These are phyloP conservation scores for Andricus grossulariae DNA, from an alignment of 1,140 invertebrate genomes.

Conservation along the genomic window DNA sequence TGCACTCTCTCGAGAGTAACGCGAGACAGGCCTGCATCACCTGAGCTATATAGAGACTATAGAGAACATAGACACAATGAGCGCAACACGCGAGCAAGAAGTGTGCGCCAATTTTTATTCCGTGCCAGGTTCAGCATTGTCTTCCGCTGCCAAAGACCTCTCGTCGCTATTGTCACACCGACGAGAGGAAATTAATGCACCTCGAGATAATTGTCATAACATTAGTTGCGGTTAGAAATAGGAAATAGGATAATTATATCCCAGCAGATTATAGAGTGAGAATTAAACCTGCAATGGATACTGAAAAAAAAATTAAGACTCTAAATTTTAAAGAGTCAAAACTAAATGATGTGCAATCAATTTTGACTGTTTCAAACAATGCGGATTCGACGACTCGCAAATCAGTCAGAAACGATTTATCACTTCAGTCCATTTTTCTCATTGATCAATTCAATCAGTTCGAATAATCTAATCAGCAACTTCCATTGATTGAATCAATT, in stretches of 20 bases:
- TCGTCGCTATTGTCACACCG: slow-evolving; percentile 18
- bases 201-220: neutral
- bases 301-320: too few relatives aligned
- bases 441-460: too few relatives aligned
- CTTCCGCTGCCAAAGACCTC: slow-evolving; percentile 3
- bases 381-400: too few relatives aligned
- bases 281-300: too few relatives aligned
- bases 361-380: too few relatives aligned
- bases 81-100: slow-evolving; percentile 22
- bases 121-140: slow-evolving; percentile 20
- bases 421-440: too few relatives aligned
- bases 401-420: too few relatives aligned
- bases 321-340: too few relatives aligned
- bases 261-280: too few relatives aligned
- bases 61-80: slow-evolving; percentile 6
- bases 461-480: too few relatives aligned
- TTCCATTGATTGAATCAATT: too few relatives aligned
- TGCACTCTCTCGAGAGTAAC: slow-evolving; percentile 40
- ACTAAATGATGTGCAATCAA: too few relatives aligned
- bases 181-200: neutral
- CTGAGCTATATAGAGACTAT: slow-evolving; percentile 18
- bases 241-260: neutral
- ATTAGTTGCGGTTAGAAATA: neutral
- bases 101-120: slow-evolving; percentile 28
- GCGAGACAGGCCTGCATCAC: slow-evolving; percentile 44